Evolutionary conservation across 64 coral and sea anemone genomes (phyloP), one percentile per base, ranked within the genome.

Genomic region (Montipora sp.): DNA sequence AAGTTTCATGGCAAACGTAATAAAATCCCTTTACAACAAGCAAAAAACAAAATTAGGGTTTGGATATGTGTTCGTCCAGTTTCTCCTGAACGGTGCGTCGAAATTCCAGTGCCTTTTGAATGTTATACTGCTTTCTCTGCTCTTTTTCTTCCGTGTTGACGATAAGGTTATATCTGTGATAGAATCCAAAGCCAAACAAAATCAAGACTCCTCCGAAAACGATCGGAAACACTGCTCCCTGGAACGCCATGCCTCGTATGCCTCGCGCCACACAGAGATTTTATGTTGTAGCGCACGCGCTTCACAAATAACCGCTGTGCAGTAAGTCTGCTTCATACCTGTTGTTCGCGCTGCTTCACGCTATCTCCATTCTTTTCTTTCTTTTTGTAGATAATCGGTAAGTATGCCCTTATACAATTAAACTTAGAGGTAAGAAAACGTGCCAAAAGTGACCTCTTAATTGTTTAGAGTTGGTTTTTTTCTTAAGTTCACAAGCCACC

Each of bases 91-190:
- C 90, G 50, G 96, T 91, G 15, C 79, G 92, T 74, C 83, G 92
- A 16, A 99, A 96, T 92, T 99, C 94, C 19, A 87, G 45, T 5
- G 91, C 80, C 84, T 99, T 80, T 59, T 96, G 79, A 73, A 84
- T 23, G 58, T 92, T 93, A 44, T 94, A 73, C 18, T 92, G 77
- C 75, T 75, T 96, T 15, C 95, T 90, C 21, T 96, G 65, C 19
- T 89, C 71, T 61, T 92, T 79, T 43, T 99, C 89, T 18, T 92
- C 80, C 7, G 89, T 58, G 20, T 96, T 92, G 44, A 93, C 82
- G 43, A 99, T 81, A 69, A 99, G 91, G 45, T 77, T 94, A 27
- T 94, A 87, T 71, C 98, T 93, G 89, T 99, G 91, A 74, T 94
- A 93, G 79, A 96, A 99, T 80, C 78, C 94, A 77, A 99, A 78